phyloP scores from a whole-genome alignment of 2,888 invertebrate genomes.

The Argyra leucocephala region DNA sequence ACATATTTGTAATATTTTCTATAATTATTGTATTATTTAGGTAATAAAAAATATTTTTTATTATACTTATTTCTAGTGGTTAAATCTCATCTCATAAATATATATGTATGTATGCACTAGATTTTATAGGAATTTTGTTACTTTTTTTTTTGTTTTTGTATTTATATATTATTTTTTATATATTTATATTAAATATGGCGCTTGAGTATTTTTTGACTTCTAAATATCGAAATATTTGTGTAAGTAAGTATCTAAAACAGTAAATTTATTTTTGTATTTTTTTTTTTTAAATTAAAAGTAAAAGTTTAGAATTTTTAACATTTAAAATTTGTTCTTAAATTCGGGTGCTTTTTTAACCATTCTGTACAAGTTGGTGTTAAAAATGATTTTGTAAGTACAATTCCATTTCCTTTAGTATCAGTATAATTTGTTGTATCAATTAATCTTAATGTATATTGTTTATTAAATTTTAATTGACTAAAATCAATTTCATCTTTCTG shows the following conservation, averaged over 20 bases:
- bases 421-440: constrained; percentile 21
- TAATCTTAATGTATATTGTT: constrained; percentile 36
- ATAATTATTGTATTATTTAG: no score
- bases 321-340: constrained; percentile 32
- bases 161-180: not conserved
- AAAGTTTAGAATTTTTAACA: constrained; percentile 31
- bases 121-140: no score
- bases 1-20: no score
- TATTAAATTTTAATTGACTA: constrained; percentile 38
- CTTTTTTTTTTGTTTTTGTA: no score
- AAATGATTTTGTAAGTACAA: constrained; percentile 28
- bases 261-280: no score
- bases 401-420: constrained; percentile 21
- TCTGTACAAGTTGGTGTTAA: constrained; percentile 40
- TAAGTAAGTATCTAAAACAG: no score
- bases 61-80: no score
- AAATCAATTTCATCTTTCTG: constrained; percentile 41
- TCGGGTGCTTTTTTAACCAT: constrained; percentile 37
- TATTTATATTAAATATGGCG: not conserved
- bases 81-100: no score
- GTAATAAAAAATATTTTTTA: no score
- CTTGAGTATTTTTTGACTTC: not conserved
- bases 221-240: no score
- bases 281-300: no score
- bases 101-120: no score